Conservation (phyloP, 2,113 vertebrate genomes). For the Chascanopsetta lugubris region DNA sequence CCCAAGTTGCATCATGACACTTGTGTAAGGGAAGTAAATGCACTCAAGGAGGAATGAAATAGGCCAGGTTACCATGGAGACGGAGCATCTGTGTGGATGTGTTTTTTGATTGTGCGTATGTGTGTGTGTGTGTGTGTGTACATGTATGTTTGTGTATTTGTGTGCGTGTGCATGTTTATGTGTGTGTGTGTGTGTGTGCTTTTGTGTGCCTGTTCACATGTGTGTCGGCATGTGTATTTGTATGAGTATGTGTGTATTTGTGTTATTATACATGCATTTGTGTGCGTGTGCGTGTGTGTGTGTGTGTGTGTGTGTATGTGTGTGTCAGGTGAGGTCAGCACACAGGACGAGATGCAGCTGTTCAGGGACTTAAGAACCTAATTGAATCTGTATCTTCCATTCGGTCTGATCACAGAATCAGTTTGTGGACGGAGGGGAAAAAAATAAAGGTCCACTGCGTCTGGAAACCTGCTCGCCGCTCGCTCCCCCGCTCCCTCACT, state of each 20-base stretch:
- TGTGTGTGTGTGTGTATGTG: slow-evolving; percentile 25
- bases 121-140: slow-evolving; percentile 24
- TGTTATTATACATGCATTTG: too few relatives aligned
- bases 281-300: too few relatives aligned
- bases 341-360: slow-evolving; percentile 54
- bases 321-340: slow-evolving; percentile 35
- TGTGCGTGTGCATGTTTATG: too few relatives aligned
- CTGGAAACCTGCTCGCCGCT: slow-evolving; percentile 38
- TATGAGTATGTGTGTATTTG: too few relatives aligned
- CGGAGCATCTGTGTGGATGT: slow-evolving; percentile 46
- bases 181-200: slow-evolving; percentile 28
- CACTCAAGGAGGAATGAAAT: slow-evolving; percentile 62
- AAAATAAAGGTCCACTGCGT: slow-evolving; percentile 21
- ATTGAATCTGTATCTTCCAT: slow-evolving; percentile 67
- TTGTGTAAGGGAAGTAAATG: slow-evolving; percentile 68
- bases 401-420: slow-evolving; percentile 59
- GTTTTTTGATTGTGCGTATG: slow-evolving; percentile 26
- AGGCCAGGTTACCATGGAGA: slow-evolving; percentile 74
- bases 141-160: too few relatives aligned
- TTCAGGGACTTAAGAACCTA: slow-evolving; percentile 59
- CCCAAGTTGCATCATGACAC: slow-evolving; percentile 69
- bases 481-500: slow-evolving; percentile 37
- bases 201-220: too few relatives aligned
- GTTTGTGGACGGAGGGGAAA: slow-evolving; percentile 2
- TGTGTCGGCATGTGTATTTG: too few relatives aligned